Evolutionary conservation across 1,140 invertebrate genomes (phyloP).

Genomic region (Aphidius ervi): DNA sequence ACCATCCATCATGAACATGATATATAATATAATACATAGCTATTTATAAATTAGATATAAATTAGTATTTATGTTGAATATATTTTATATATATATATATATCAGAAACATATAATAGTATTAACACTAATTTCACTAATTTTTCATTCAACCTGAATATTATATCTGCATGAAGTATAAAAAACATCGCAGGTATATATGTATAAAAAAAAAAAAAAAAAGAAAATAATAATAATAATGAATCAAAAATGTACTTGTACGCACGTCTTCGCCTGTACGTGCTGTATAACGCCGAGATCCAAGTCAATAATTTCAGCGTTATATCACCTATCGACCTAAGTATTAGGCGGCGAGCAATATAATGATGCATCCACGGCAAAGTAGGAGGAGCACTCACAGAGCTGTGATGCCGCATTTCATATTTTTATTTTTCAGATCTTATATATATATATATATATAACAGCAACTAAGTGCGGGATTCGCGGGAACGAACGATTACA

Average conservation of each 20-base stretch:
- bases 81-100: too few relatives aligned
- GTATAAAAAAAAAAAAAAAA: slow-evolving; percentile 4
- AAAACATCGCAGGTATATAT: slow-evolving; percentile 1
- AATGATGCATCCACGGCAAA: slow-evolving; percentile 46
- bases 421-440: not conserved
- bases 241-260: slow-evolving; percentile 3
- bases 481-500: slow-evolving; percentile 42
- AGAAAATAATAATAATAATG: slow-evolving; percentile 1
- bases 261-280: slow-evolving; percentile 25
- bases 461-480: slow-evolving; percentile 21
- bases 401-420: slow-evolving; percentile 3
- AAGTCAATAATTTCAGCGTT: slow-evolving; percentile 45
- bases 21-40: too few relatives aligned
- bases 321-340: slow-evolving; percentile 51
- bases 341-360: slow-evolving; percentile 51
- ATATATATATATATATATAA: not conserved
- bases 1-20: too few relatives aligned
- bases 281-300: slow-evolving; percentile 31
- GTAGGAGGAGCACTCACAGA: slow-evolving; percentile 33
- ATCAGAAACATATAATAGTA: too few relatives aligned
- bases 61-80: too few relatives aligned
- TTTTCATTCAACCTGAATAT: too few relatives aligned
- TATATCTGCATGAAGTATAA: not conserved
- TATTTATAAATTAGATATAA: too few relatives aligned
- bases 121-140: too few relatives aligned